These are phyloP conservation scores for Tolypeutes matacus DNA, from an alignment of 2,797 vertebrate genomes.

Conservation along the genomic window DNA sequence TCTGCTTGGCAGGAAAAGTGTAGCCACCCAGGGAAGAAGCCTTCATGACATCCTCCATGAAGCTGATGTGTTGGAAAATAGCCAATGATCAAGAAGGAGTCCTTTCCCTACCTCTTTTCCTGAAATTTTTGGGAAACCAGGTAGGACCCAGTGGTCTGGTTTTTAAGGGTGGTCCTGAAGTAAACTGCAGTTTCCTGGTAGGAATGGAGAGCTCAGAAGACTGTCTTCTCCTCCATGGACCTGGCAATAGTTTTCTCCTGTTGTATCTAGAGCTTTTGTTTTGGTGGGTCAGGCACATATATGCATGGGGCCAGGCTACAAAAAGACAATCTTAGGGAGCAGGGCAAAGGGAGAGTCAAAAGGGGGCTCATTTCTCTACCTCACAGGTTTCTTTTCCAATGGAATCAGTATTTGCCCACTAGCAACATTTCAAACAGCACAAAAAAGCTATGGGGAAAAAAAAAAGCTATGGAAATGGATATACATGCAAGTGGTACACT, in stretches of 20 bases:
- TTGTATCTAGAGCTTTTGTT: background rate
- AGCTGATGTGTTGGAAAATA: background rate
- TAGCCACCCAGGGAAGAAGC: background rate
- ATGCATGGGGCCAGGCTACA: background rate
- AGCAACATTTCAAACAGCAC: background rate
- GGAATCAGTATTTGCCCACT: background rate
- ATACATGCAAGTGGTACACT: background rate
- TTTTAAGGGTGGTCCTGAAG: background rate
- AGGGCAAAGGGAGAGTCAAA: background rate
- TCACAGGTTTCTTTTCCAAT: background rate
- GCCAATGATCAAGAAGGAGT: background rate
- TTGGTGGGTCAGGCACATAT: background rate
- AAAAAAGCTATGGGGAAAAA: no score
- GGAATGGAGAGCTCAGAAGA: conserved; percentile 42
- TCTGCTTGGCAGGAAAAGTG: conserved; percentile 52
- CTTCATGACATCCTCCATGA: background rate
- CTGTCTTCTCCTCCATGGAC: background rate
- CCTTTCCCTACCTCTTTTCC: background rate
- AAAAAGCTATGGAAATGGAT: background rate
- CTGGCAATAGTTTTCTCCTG: background rate
- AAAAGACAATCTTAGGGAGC: background rate
- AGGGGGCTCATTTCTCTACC: background rate
- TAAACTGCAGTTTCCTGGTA: conserved; percentile 25
- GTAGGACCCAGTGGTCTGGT: background rate
- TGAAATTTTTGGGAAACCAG: conserved; percentile 9